Evolutionary conservation across 1,140 invertebrate species (phyloP).

Genomic region (Coptotermes formosanus): DNA sequence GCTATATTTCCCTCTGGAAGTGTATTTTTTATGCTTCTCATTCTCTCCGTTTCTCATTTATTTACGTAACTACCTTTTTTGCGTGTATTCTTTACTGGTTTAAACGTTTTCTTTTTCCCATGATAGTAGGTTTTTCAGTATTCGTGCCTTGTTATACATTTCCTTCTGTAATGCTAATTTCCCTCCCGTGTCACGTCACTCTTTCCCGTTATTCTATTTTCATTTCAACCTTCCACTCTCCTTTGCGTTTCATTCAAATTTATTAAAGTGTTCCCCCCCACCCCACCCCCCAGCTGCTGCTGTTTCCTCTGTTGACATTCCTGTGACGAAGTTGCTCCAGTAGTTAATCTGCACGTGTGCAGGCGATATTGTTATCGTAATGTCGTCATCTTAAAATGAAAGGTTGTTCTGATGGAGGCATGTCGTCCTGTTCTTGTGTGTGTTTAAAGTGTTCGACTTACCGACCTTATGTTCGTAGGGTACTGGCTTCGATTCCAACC

Average conservation of each 20-base stretch:
- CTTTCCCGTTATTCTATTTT: neutral
- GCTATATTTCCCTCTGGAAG: neutral
- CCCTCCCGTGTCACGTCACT: neutral
- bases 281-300: neutral
- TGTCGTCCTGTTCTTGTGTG: no score
- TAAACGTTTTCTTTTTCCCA: neutral
- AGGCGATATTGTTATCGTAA: no score
- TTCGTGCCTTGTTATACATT: neutral
- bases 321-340: neutral
- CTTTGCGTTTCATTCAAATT: neutral
- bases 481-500: no score
- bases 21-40: no score
- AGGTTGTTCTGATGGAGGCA: no score
- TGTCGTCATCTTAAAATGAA: no score
- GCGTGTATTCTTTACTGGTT: neutral
- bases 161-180: neutral
- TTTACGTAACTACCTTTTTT: neutral
- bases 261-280: neutral
- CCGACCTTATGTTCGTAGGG: no score
- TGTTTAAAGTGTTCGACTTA: no score
- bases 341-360: no score
- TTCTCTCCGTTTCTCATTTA: neutral
- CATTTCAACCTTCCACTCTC: neutral
- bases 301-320: neutral
- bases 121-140: neutral